A percentile compares a stretch with the other conserved stretches of the same genome.
phyloP scores from a whole-genome alignment of 2,888 invertebrate genomes.

The Napeogenes inachia region DNA sequence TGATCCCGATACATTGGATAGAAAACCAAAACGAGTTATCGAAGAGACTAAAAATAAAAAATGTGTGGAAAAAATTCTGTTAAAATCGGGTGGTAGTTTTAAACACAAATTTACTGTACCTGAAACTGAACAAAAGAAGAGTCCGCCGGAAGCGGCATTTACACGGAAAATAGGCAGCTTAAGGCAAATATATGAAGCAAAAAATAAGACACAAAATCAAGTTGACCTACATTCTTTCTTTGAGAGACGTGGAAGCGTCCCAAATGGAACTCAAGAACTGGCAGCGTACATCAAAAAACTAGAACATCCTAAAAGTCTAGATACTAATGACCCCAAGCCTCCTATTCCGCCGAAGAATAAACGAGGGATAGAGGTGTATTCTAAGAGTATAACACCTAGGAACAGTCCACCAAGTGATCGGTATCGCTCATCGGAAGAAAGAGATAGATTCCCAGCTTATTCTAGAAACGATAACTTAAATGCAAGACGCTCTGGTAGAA shows the following conservation, averaged over 20 bases:
- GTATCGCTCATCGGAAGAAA: constrained; percentile 57
- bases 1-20: constrained; percentile 90
- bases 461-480: constrained; percentile 56
- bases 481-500: constrained; percentile 59
- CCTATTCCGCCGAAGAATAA: constrained; percentile 66
- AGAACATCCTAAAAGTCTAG: constrained; percentile 49
- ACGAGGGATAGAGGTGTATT: constrained; percentile 47
- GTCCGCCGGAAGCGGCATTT: constrained; percentile 57
- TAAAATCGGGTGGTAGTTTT: constrained; percentile 85
- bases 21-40: constrained; percentile 76
- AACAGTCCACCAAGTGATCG: constrained; percentile 59
- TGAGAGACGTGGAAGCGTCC: constrained; percentile 59
- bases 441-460: constrained; percentile 56
- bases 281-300: constrained; percentile 56
- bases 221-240: constrained; percentile 49
- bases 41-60: constrained; percentile 48
- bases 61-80: constrained; percentile 71
- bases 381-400: constrained; percentile 45
- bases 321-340: constrained; percentile 55
- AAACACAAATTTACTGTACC: constrained; percentile 70
- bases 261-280: constrained; percentile 54
- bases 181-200: constrained; percentile 88
- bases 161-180: constrained; percentile 83
- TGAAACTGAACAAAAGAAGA: constrained; percentile 44
- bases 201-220: constrained; percentile 63